Percentiles rank a stretch among this genome's conserved stretches.
phyloP scores from a whole-genome alignment of 2,113 vertebrate genomes.

The Tragelaphus scriptus region DNA sequence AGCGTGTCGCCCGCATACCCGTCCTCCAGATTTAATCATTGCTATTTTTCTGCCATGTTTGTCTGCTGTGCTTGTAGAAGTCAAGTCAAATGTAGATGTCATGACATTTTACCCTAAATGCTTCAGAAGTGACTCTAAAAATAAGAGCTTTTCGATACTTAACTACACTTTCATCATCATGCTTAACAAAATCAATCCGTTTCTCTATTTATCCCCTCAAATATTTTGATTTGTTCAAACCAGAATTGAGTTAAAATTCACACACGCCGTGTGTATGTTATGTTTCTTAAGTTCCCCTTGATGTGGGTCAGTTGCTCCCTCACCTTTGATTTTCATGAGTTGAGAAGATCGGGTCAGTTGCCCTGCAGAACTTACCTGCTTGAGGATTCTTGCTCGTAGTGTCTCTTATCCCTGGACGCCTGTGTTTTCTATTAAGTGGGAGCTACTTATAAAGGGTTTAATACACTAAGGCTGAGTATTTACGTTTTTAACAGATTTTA shows the following conservation, averaged over 20 bases:
- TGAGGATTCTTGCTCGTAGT: neutral
- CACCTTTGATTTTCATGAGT: neutral
- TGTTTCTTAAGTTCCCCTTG: neutral
- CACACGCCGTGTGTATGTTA: neutral
- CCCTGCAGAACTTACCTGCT: neutral
- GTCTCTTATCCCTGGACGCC: neutral
- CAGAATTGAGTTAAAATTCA: neutral
- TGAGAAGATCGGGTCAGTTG: neutral
- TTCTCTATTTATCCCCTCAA: neutral
- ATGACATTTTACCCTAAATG: neutral
- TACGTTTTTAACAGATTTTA: neutral
- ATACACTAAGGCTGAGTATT: neutral
- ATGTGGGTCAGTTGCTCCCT: neutral
- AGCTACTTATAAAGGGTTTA: neutral
- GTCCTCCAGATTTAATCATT: neutral
- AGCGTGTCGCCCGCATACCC: neutral
- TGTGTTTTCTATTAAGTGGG: neutral
- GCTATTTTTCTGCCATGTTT: neutral
- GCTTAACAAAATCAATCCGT: neutral
- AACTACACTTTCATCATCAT: neutral
- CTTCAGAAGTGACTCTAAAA: neutral
- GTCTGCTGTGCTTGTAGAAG: neutral
- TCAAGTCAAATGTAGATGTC: neutral
- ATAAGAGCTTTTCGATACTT: neutral
- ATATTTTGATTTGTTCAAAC: conserved; percentile 11